Base-by-base conservation (phyloP, 2,888 invertebrate genomes). In the Apodemia duryi region DNA sequence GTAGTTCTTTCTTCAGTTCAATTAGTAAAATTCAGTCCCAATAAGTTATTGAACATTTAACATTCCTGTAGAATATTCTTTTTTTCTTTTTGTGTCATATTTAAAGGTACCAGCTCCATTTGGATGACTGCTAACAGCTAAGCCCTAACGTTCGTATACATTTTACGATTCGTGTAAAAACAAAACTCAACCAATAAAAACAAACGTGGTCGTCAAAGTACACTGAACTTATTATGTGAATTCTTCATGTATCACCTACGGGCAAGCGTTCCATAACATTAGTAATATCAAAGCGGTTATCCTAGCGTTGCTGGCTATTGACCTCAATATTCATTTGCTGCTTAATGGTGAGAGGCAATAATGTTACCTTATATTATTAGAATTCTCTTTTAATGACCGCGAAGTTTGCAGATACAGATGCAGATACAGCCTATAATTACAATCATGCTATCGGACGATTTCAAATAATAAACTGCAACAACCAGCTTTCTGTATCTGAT, bases 271-370 rank as follows among this genome's bases (percentile, higher is more conserved):
- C 21, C 52, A 2, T 3, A 21, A 52, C 28, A 9, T 21, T 3
- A 9, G 52, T 21, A 52, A 52, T 21, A 52, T 52, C 10, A 21
- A n/a, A 52, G 52, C 52, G 52, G 52, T 52, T 52, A 52, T 52
- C 52, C 52, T 21, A 52, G 21, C 52, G 52, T 28, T 52, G 52
- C 52, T 21, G 52, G 21, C 52, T 28, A 52, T 52, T 52, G 52
- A 52, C 52, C 52, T 52, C 52, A 52, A 52, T 54, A 54, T 54
- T 54, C 54, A 54, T 28, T 54, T 52, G 28, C 52, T 52, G 52
- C 52, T 52, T 52, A 52, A 52, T 54, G 54, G 29, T 54, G 54
- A 28, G 54, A 21, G 54, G 54, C 54, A 28, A 28, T 54, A 54
- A 54, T 28, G 54, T 28, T 29, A 3, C 54, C 9, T 54, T 54